Percentiles rank a stretch among this genome's conserved stretches.
Conservation (phyloP, 2,797 vertebrate species). For the Darevskia nairensis region DNA sequence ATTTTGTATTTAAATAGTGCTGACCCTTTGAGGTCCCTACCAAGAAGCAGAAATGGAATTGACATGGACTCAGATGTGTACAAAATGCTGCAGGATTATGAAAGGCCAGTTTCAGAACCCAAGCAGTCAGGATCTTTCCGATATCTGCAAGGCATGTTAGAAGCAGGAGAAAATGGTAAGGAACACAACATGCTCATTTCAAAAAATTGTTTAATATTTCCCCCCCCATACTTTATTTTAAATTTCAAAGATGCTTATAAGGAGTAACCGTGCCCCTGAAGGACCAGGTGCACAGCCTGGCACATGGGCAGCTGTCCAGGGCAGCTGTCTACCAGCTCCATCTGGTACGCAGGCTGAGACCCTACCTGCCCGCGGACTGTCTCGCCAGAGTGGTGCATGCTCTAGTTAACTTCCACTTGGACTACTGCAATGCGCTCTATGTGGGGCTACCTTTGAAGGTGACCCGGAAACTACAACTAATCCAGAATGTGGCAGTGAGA, state of each 20-base stretch:
- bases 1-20: slow-evolving; percentile 76
- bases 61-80: slow-evolving; percentile 93
- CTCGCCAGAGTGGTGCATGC: too few species aligned
- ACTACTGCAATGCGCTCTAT: too few species aligned
- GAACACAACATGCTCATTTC: neutral
- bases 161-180: slow-evolving; percentile 93
- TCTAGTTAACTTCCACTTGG: too few species aligned
- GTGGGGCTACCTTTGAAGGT: too few species aligned
- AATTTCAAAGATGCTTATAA: neutral
- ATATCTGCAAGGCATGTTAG: slow-evolving; percentile 95
- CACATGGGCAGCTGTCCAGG: too few species aligned
- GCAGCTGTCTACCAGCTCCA: too few species aligned
- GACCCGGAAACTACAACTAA: too few species aligned
- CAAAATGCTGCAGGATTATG: slow-evolving; percentile 94
- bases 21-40: slow-evolving; percentile 81
- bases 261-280: too few species aligned
- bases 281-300: too few species aligned
- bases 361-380: too few species aligned
- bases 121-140: slow-evolving; percentile 98
- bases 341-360: too few species aligned
- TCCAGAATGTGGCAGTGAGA: too few species aligned
- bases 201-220: neutral
- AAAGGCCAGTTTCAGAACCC: slow-evolving; percentile 84
- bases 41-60: slow-evolving; percentile 82
- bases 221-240: neutral